A percentile compares a stretch with the other conserved stretches of the same genome.
Conservation (phyloP, 2,888 invertebrate genomes). For the Trypoxylon attenuatum region DNA sequence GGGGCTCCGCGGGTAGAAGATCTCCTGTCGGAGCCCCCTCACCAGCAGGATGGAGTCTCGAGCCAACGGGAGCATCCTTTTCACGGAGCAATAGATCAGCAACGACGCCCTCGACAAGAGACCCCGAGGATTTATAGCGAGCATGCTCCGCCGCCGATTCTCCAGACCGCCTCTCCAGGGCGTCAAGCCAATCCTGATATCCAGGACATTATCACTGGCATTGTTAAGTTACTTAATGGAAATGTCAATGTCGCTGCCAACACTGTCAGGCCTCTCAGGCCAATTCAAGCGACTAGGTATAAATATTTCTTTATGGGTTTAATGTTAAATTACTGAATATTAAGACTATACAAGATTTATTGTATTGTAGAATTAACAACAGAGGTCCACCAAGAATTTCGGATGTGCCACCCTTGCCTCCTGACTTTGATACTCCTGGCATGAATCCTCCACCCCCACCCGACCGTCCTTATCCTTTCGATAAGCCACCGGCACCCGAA, state of each 20-base stretch:
- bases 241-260: conserved; percentile 91
- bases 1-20: conserved; percentile 85
- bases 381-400: conserved; percentile 91
- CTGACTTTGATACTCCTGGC: conserved; percentile 80
- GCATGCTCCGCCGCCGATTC: conserved; percentile 61
- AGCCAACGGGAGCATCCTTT: conserved; percentile 59
- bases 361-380: conserved; percentile 84
- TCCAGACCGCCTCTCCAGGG: conserved; percentile 55
- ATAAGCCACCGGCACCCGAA: conserved; percentile 76
- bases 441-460: conserved; percentile 77
- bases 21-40: conserved; percentile 81
- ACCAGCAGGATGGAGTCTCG: conserved; percentile 74
- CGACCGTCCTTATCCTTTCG: conserved; percentile 82
- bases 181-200: conserved; percentile 85
- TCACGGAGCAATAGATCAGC: conserved; percentile 41
- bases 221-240: conserved; percentile 90
- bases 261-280: conserved; percentile 81
- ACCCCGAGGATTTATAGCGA: conserved; percentile 69
- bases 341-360: neutral
- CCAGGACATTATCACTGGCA: conserved; percentile 92
- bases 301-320: neutral
- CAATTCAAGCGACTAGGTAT: conserved; percentile 75
- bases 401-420: conserved; percentile 83
- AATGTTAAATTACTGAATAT: neutral
- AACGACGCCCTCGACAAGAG: conserved; percentile 68